These are phyloP conservation scores for Channa maculata DNA, from an alignment of 2,113 vertebrate species.

Conservation along the genomic window DNA sequence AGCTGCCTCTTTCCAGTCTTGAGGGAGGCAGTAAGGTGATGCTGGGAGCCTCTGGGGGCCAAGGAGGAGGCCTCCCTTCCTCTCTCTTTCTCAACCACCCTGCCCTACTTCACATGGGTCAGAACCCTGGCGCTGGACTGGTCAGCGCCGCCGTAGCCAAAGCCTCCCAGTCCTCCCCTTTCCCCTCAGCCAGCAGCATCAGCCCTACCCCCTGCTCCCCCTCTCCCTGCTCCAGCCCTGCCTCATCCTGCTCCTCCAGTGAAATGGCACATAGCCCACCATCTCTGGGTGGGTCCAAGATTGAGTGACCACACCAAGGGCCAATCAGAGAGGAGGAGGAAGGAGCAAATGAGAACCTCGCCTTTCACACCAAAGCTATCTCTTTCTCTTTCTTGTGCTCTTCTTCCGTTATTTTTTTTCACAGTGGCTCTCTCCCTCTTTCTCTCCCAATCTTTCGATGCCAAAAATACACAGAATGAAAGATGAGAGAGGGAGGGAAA, in stretches of 20 bases:
- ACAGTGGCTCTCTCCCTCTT: slow-evolving; percentile 66
- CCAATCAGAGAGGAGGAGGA: slow-evolving; percentile 82
- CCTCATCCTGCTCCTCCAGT: slow-evolving; percentile 86
- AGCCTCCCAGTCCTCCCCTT: slow-evolving; percentile 85
- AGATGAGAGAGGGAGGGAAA: slow-evolving; percentile 80
- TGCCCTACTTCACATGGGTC: slow-evolving; percentile 88
- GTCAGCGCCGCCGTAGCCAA: slow-evolving; percentile 85
- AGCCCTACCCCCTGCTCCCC: slow-evolving; percentile 87
- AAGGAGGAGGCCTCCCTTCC: slow-evolving; percentile 85
- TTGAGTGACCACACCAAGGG: slow-evolving; percentile 82
- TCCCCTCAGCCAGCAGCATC: slow-evolving; percentile 85
- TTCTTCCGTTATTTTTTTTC: slow-evolving; percentile 69
- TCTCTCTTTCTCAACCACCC: slow-evolving; percentile 93
- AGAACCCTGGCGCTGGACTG: slow-evolving; percentile 85
- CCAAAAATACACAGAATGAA: slow-evolving; percentile 87
- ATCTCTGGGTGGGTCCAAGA: slow-evolving; percentile 84
- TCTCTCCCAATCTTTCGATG: slow-evolving; percentile 84
- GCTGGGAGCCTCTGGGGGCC: slow-evolving; percentile 84
- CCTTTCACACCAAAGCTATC: slow-evolving; percentile 87
- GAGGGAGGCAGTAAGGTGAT: slow-evolving; percentile 89
- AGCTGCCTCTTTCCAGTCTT: slow-evolving; percentile 95
- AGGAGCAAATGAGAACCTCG: slow-evolving; percentile 74
- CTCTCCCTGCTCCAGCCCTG: slow-evolving; percentile 85
- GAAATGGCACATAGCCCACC: slow-evolving; percentile 87
- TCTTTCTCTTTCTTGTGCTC: slow-evolving; percentile 80